These are phyloP conservation scores for Lottia scabra DNA, from an alignment of 2,888 invertebrate species.

Conservation along the genomic window DNA sequence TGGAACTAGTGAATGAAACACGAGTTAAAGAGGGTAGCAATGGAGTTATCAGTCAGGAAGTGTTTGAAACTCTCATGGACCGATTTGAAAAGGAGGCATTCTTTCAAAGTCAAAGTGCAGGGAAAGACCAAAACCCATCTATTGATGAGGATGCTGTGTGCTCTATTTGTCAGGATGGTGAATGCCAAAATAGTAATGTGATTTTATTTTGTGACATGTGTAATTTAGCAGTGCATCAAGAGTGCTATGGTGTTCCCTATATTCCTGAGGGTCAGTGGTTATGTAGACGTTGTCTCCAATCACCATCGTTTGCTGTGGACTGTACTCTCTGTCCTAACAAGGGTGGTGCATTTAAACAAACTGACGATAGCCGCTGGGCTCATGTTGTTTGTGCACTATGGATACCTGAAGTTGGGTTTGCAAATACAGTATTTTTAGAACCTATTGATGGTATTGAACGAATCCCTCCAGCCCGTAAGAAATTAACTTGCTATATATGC, in stretches of 20 bases:
- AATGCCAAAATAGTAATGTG: constrained; percentile 98
- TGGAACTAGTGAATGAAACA: constrained; percentile 87
- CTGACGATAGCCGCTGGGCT: constrained; percentile 95
- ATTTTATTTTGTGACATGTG: constrained; percentile 99
- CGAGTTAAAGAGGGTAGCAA: constrained; percentile 75
- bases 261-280: constrained; percentile 98
- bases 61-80: constrained; percentile 96
- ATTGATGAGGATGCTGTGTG: constrained; percentile 98
- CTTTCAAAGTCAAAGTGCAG: constrained; percentile 70
- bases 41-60: constrained; percentile 83
- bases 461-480: constrained; percentile 95
- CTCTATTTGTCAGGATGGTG: constrained; percentile 98
- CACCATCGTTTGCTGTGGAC: constrained; percentile 94
- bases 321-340: constrained; percentile 98
- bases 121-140: constrained; percentile 77
- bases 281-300: constrained; percentile 94
- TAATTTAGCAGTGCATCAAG: constrained; percentile 97
- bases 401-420: constrained; percentile 96
- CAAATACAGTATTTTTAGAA: constrained; percentile 96
- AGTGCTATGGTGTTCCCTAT: constrained; percentile 98
- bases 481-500: constrained; percentile 96
- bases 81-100: constrained; percentile 94
- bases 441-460: constrained; percentile 97
- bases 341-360: constrained; percentile 98
- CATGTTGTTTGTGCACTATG: constrained; percentile 99